These are phyloP conservation scores for Dromius quadrimaculatus DNA, from an alignment of 2,888 invertebrate genomes.

Conservation along the genomic window DNA sequence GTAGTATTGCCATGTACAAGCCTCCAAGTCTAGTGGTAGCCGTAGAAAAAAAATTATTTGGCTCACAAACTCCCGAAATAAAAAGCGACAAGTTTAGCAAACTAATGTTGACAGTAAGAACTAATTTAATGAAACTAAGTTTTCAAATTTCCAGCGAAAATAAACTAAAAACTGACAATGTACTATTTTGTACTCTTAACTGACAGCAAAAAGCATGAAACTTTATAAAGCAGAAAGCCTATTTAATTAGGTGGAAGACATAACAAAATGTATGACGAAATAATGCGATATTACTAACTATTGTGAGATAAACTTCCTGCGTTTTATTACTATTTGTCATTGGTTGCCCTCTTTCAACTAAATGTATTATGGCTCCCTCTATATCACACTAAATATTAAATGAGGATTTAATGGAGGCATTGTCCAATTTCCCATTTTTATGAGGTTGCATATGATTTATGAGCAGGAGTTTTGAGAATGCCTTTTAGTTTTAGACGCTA, in stretches of 20 bases:
- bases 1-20: too few species aligned
- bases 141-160: too few species aligned
- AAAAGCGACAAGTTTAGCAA: not conserved
- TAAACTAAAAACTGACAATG: not conserved
- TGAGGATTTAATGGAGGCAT: conserved; percentile 29
- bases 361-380: conserved; percentile 29
- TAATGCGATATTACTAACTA: conserved; percentile 27
- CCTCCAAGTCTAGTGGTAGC: too few species aligned
- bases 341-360: conserved; percentile 5
- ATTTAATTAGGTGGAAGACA: conserved; percentile 23
- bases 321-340: conserved; percentile 31
- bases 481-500: too few species aligned
- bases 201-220: conserved; percentile 5
- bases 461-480: conserved; percentile 1
- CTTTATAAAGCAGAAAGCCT: conserved; percentile 9
- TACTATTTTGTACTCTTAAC: not conserved
- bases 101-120: not conserved
- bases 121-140: not conserved
- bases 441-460: conserved; percentile 24
- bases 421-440: conserved; percentile 30
- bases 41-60: not conserved
- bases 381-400: conserved; percentile 22
- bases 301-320: conserved; percentile 20
- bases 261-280: conserved; percentile 16
- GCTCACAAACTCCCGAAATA: not conserved